Conservation (phyloP, 2,113 vertebrate species). For the Alaudala cheleensis region DNA sequence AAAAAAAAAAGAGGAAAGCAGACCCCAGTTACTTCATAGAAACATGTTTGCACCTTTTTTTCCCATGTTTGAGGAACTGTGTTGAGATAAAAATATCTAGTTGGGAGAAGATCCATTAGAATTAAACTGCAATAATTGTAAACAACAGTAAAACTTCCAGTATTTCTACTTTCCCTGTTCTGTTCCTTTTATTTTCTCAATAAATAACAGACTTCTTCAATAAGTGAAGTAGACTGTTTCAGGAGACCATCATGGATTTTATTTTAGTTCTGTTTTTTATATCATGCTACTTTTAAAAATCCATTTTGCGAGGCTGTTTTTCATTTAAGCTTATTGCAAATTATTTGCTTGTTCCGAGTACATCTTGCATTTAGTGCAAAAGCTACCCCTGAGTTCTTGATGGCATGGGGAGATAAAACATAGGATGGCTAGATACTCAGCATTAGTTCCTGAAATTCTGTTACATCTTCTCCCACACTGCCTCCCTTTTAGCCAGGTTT, state of each 20-base stretch:
- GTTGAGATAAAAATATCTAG: not conserved
- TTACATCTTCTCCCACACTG: not conserved
- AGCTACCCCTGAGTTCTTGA: not conserved
- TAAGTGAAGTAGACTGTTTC: conserved; percentile 3
- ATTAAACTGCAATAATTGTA: conserved; percentile 15
- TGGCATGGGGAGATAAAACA: not conserved
- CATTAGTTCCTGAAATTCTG: not conserved
- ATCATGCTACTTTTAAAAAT: not conserved
- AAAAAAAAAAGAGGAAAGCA: not conserved
- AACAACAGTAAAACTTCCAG: not conserved
- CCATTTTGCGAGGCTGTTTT: not conserved
- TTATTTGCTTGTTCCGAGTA: not conserved
- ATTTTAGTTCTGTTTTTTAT: conserved; percentile 6
- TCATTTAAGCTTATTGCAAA: conserved; percentile 3
- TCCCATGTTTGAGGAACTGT: not conserved
- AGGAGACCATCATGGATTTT: not conserved
- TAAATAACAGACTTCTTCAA: not conserved
- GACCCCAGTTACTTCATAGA: not conserved
- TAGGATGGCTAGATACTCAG: not conserved
- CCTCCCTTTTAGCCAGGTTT: not conserved
- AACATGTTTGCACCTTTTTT: not conserved
- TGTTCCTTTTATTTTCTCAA: not conserved
- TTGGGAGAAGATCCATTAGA: not conserved
- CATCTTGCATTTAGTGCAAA: not conserved
- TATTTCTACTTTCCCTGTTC: not conserved